These are phyloP conservation scores for Argya squamiceps DNA, from an alignment of 2,797 vertebrate genomes.

Conservation along the genomic window DNA sequence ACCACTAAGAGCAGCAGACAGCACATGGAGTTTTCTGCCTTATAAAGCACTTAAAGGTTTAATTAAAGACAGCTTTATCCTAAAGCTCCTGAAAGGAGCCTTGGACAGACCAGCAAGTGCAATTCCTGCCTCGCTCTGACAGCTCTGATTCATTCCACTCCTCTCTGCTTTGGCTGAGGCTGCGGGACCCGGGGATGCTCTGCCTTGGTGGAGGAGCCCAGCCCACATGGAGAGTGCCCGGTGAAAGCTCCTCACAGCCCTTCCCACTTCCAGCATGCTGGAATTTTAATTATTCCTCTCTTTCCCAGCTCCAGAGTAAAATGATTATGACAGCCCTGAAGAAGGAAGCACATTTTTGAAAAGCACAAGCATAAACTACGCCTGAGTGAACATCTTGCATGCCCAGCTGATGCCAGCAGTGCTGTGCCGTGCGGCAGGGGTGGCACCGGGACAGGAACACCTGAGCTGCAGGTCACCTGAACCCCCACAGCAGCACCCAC, in stretches of 20 bases:
- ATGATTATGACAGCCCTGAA: neutral
- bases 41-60: slow-evolving; percentile 65
- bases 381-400: neutral
- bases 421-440: neutral
- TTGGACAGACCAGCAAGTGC: neutral
- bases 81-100: slow-evolving; percentile 18
- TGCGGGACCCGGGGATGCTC: neutral
- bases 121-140: neutral
- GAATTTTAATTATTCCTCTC: slow-evolving; percentile 1
- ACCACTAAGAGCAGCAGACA: slow-evolving; percentile 18
- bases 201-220: neutral
- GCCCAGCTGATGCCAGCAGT: neutral
- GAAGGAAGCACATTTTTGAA: neutral
- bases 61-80: slow-evolving; percentile 61
- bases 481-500: neutral
- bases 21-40: slow-evolving; percentile 17
- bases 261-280: neutral
- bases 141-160: neutral
- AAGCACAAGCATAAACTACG: slow-evolving; percentile 14
- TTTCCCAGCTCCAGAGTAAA: neutral
- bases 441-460: neutral
- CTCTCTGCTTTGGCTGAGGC: neutral
- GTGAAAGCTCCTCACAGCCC: neutral
- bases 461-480: neutral
- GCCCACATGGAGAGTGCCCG: neutral